Conservation (phyloP, 2,797 vertebrate genomes). For the Poecilia gillii region DNA sequence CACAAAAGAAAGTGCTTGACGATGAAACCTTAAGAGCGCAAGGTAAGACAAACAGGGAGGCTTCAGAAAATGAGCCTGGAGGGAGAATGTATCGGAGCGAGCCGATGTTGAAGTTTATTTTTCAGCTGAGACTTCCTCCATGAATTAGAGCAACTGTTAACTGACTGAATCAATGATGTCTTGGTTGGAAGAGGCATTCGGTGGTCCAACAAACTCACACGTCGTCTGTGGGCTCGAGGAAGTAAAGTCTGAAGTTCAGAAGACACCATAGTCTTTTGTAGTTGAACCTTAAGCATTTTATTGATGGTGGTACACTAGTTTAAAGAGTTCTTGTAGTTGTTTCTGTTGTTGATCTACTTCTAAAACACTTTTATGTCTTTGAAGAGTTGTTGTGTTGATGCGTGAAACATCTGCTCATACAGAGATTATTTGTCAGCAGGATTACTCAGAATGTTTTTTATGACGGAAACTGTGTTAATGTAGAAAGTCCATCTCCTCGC, state of each 20-base stretch:
- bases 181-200: constrained; percentile 14
- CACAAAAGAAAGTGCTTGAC: constrained; percentile 70
- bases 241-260: background rate
- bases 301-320: background rate
- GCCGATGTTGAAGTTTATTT: constrained; percentile 9
- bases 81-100: constrained; percentile 27
- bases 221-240: background rate
- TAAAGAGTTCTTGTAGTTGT: background rate
- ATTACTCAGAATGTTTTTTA: constrained; percentile 6
- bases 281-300: background rate
- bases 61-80: constrained; percentile 40
- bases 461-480: background rate
- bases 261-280: background rate
- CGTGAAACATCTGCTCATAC: background rate
- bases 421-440: background rate
- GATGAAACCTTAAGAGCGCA: constrained; percentile 61
- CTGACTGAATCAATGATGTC: constrained; percentile 36
- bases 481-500: background rate
- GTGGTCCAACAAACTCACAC: background rate
- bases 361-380: constrained; percentile 1
- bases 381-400: background rate
- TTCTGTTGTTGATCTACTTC: background rate
- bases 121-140: constrained; percentile 14
- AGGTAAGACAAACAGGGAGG: constrained; percentile 55
- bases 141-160: constrained; percentile 35